Evolutionary conservation across 2,113 vertebrate species (phyloP).

Genomic region (Marcusenius ussheri): DNA sequence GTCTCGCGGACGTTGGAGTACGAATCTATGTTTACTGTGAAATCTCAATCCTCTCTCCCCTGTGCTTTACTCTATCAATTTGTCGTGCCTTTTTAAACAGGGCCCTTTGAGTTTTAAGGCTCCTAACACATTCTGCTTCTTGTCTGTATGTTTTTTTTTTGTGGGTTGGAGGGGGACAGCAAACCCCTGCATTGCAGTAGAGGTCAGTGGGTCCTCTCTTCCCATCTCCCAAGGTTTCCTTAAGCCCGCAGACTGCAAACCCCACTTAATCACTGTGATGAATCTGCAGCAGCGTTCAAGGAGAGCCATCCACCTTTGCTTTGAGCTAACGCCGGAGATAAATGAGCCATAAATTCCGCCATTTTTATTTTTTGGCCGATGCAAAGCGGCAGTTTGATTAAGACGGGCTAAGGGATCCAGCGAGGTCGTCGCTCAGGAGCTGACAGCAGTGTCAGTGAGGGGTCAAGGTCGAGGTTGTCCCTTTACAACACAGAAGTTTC

Average conservation of each 20-base stretch:
- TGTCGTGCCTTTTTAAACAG: constrained; percentile 30
- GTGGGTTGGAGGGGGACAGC: not conserved
- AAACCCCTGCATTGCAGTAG: constrained; percentile 23
- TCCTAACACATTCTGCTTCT: constrained; percentile 10
- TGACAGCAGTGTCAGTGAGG: constrained; percentile 49
- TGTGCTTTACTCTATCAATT: constrained; percentile 38
- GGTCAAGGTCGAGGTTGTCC: constrained; percentile 47
- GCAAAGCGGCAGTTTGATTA: constrained; percentile 65
- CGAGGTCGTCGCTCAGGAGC: constrained; percentile 47
- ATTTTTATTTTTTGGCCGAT: constrained; percentile 59
- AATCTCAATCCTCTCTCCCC: constrained; percentile 10
- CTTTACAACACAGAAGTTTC: not conserved
- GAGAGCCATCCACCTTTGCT: constrained; percentile 46
- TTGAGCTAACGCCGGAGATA: constrained; percentile 52
- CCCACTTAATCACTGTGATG: constrained; percentile 59
- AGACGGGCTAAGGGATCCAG: constrained; percentile 58
- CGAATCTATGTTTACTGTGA: not conserved
- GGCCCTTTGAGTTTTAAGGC: constrained; percentile 32
- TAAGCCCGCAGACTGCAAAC: constrained; percentile 30
- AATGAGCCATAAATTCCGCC: constrained; percentile 45
- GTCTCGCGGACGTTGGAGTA: not conserved
- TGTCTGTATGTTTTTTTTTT: not conserved
- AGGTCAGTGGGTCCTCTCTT: constrained; percentile 23
- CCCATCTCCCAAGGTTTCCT: constrained; percentile 39
- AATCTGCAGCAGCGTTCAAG: constrained; percentile 60